Evolutionary conservation across 2,888 invertebrate genomes (phyloP).

Genomic region (Eristalinus aeneus): DNA sequence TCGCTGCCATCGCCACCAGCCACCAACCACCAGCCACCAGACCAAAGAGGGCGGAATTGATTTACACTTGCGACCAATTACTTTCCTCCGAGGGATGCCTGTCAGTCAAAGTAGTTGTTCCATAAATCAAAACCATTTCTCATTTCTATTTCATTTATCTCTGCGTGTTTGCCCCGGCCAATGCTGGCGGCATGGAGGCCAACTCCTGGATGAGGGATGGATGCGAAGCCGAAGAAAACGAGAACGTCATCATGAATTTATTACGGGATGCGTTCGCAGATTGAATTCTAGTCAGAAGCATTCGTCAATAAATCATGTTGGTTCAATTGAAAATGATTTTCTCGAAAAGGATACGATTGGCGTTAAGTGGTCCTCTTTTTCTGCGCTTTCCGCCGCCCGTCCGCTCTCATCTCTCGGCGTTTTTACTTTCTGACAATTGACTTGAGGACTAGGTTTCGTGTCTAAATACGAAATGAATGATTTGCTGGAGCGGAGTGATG

Average conservation of each 20-base stretch:
- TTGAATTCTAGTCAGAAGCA: conserved; percentile 67
- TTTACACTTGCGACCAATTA: conserved; percentile 68
- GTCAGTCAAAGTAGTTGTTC: conserved; percentile 67
- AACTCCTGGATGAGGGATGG: background rate
- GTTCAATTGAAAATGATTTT: conserved; percentile 63
- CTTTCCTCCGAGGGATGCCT: conserved; percentile 54
- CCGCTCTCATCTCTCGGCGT: too few relatives aligned
- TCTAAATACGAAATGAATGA: conserved; percentile 19
- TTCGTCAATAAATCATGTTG: conserved; percentile 69
- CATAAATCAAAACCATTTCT: conserved; percentile 69
- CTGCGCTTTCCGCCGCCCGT: background rate
- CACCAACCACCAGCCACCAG: background rate
- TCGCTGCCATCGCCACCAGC: background rate
- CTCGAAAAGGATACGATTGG: conserved; percentile 33
- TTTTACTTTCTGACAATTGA: background rate
- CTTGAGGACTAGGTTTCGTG: conserved; percentile 24
- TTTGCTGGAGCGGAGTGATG: conserved; percentile 38
- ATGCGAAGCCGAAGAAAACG: conserved; percentile 49
- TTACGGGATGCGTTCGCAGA: conserved; percentile 68
- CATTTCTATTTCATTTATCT: conserved; percentile 66
- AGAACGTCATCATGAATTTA: conserved; percentile 70
- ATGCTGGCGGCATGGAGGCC: background rate
- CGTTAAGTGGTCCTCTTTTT: conserved; percentile 24
- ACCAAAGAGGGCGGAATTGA: conserved; percentile 45
- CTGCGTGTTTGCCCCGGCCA: conserved; percentile 9